Percentiles rank a stretch among this genome's conserved stretches.
These are phyloP conservation scores for Cotesia typhae DNA, from an alignment of 1,140 invertebrate species.

Conservation along the genomic window DNA sequence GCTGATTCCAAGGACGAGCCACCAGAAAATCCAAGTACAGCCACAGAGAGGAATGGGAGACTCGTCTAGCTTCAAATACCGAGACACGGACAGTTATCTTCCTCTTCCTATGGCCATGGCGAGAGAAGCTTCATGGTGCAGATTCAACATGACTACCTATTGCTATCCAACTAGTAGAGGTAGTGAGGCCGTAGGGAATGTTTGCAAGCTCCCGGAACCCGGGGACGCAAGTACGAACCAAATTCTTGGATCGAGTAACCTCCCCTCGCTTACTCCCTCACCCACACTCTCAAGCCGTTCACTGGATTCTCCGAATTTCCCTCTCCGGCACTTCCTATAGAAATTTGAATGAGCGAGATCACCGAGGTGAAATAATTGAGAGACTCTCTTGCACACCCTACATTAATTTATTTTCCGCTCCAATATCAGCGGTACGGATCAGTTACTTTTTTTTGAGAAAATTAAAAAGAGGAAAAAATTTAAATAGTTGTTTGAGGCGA, in stretches of 20 bases:
- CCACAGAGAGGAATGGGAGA: conserved; percentile 19
- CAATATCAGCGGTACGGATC: conserved; percentile 2
- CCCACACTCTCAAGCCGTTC: conserved; percentile 15
- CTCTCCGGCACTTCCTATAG: conserved; percentile 15
- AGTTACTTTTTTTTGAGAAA: conserved; percentile 20
- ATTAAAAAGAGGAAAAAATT: too few species aligned
- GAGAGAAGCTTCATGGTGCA: too few species aligned
- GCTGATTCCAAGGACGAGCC: too few species aligned
- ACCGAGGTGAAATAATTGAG: conserved; percentile 26
- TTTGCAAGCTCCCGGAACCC: conserved; percentile 37
- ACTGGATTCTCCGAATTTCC: conserved; percentile 28
- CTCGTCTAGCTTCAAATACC: conserved; percentile 39
- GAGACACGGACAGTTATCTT: conserved; percentile 16
- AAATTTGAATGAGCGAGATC: conserved; percentile 26
- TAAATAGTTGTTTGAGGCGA: too few species aligned
- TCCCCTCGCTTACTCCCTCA: conserved; percentile 1
- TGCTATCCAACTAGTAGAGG: too few species aligned
- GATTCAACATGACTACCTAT: not conserved
- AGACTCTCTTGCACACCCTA: not conserved
- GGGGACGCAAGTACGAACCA: conserved; percentile 15
- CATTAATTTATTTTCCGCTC: conserved; percentile 5
- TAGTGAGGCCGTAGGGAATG: conserved; percentile 38
- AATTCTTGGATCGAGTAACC: conserved; percentile 39
- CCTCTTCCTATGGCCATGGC: not conserved
- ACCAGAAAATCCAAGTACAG: not conserved